Conservation (phyloP, 1,140 invertebrate genomes). For the Trichonephila clavipes region DNA sequence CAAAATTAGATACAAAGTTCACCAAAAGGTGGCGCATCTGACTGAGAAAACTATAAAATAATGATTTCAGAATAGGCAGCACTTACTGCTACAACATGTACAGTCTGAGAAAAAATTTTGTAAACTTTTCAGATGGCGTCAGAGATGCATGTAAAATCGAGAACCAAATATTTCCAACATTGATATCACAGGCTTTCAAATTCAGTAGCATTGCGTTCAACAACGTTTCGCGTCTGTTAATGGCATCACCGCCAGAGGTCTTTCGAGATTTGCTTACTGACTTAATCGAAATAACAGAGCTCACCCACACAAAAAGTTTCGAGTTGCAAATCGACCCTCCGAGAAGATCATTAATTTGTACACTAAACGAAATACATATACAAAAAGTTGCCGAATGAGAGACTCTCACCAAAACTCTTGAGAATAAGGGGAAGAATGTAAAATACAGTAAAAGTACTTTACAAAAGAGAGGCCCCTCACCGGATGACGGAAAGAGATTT, state of each 20-base stretch:
- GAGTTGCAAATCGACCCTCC: no score
- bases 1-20: neutral
- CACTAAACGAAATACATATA: no score
- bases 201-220: neutral
- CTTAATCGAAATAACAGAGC: no score
- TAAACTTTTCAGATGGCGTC: neutral
- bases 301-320: no score
- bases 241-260: neutral
- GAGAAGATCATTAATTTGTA: no score
- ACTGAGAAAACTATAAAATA: neutral
- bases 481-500: no score
- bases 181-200: neutral
- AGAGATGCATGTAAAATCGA: neutral
- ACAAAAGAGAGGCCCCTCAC: no score
- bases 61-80: neutral
- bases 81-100: neutral
- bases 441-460: no score
- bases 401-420: no score
- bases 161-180: neutral
- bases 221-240: neutral
- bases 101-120: neutral
- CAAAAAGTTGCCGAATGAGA: no score
- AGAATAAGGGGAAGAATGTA: no score
- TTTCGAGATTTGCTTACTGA: no score
- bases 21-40: neutral